Evolutionary conservation across 2,113 vertebrate species (phyloP).

Genomic region (Entomyzon cyanotis): DNA sequence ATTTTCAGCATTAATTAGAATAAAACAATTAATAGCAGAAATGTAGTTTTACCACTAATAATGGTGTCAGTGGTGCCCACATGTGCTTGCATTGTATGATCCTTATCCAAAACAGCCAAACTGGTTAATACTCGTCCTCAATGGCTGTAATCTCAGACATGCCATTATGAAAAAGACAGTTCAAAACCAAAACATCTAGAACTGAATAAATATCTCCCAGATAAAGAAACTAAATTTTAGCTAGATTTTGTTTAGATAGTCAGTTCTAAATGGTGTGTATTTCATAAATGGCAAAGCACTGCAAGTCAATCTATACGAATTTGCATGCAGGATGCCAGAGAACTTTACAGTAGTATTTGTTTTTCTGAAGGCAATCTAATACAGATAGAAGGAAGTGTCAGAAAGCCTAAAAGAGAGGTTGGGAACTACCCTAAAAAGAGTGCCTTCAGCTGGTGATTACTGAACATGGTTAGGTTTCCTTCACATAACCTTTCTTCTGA

Average conservation of each 20-base stretch:
- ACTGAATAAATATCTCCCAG: background rate
- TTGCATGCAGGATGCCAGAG: background rate
- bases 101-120: background rate
- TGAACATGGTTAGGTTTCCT: background rate
- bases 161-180: background rate
- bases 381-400: background rate
- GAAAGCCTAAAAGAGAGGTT: background rate
- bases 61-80: too few relatives aligned
- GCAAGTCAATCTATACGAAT: background rate
- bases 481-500: background rate
- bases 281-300: background rate
- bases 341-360: background rate
- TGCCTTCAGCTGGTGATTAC: background rate
- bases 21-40: background rate
- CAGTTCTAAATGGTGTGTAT: background rate
- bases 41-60: background rate
- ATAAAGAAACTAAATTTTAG: background rate
- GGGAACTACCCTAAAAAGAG: background rate
- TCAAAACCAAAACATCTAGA: background rate
- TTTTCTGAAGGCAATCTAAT: background rate
- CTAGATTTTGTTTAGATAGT: background rate
- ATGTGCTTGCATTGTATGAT: rapidly evolving
- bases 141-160: background rate
- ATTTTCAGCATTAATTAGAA: background rate
- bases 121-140: background rate